phyloP scores from a whole-genome alignment of 2,113 vertebrate species.

The Mustelus asterias region DNA sequence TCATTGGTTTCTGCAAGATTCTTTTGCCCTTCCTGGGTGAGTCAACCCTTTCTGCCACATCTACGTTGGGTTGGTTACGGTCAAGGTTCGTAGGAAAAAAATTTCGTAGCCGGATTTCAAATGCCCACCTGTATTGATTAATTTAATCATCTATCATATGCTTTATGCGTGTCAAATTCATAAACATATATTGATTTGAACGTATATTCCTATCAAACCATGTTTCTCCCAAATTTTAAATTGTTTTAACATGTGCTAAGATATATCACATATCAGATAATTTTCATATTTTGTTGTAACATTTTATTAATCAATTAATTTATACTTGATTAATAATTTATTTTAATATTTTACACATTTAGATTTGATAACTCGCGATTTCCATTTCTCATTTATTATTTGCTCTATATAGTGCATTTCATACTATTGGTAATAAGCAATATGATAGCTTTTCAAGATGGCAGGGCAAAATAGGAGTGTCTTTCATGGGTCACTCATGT shows the following conservation, averaged over 20 bases:
- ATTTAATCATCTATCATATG: background rate
- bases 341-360: background rate
- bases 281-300: background rate
- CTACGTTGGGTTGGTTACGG: too few species aligned
- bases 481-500: background rate
- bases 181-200: background rate
- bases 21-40: too few species aligned
- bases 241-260: background rate
- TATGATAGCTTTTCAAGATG: background rate
- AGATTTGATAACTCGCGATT: background rate
- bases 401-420: background rate
- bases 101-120: too few species aligned
- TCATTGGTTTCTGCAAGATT: too few species aligned
- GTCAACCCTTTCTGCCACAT: too few species aligned
- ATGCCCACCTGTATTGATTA: background rate
- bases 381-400: background rate
- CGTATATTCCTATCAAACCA: background rate
- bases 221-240: background rate
- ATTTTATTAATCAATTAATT: background rate
- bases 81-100: too few species aligned
- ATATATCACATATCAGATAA: background rate
- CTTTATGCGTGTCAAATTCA: background rate
- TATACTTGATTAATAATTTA: background rate
- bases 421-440: background rate
- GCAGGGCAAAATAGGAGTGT: background rate